Evolutionary conservation across 2,888 invertebrate genomes (phyloP).

Genomic region (Athalia circularis): DNA sequence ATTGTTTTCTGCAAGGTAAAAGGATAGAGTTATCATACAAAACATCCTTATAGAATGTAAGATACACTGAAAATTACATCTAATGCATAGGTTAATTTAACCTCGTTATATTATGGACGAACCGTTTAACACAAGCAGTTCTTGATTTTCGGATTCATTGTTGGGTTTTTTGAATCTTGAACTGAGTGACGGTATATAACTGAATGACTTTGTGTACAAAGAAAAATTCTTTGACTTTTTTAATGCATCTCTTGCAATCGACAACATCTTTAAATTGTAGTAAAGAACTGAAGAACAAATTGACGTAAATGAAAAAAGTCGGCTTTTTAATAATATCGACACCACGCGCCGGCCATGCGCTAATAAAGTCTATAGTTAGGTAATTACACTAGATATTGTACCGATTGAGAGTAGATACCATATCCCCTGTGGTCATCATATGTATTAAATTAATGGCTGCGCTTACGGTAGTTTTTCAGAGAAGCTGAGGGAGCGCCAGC

Average conservation of each 20-base stretch:
- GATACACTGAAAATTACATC: conserved; percentile 30
- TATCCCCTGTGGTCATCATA: not conserved
- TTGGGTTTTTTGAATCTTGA: not conserved
- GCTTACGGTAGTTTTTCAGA: conserved; percentile 17
- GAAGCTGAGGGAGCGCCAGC: conserved; percentile 15
- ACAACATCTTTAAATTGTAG: conserved; percentile 21
- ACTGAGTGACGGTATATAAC: not conserved
- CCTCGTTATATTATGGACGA: conserved; percentile 1
- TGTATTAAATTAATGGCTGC: conserved; percentile 15
- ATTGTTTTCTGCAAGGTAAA: not conserved
- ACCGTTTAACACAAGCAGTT: conserved; percentile 3
- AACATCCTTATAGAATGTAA: not conserved
- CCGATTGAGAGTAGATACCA: too few relatives aligned
- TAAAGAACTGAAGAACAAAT: too few relatives aligned
- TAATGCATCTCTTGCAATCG: conserved; percentile 21
- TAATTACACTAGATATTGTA: too few relatives aligned
- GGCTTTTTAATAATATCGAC: too few relatives aligned
- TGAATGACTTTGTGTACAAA: conserved; percentile 21
- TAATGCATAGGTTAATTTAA: conserved; percentile 1
- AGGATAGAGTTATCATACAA: not conserved
- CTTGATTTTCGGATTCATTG: not conserved
- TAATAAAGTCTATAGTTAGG: too few relatives aligned
- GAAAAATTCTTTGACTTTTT: conserved; percentile 23
- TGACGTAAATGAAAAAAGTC: too few relatives aligned
- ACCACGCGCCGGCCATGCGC: too few relatives aligned